These are phyloP conservation scores for Anabacerthia variegaticeps DNA, from an alignment of 2,797 vertebrate genomes.

Conservation along the genomic window DNA sequence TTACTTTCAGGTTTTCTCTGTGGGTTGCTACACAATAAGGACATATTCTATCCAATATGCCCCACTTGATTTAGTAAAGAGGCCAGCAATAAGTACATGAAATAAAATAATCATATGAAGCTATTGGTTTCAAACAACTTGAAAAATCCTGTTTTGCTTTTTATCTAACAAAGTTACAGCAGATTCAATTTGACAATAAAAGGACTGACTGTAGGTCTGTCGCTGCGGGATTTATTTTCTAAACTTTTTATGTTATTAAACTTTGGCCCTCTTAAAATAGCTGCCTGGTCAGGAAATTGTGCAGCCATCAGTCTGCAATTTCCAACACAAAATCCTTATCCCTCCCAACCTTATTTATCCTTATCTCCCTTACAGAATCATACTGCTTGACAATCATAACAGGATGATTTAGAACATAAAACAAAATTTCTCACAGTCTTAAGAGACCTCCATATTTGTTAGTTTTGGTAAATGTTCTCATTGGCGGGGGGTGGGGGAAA, in stretches of 20 bases:
- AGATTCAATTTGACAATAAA: background rate
- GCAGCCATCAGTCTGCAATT: background rate
- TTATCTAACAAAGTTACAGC: background rate
- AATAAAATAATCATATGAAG: background rate
- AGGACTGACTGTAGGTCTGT: background rate
- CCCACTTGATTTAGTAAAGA: background rate
- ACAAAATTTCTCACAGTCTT: background rate
- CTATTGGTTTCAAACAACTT: background rate
- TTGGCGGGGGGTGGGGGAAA: fast-evolving
- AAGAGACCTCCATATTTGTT: background rate
- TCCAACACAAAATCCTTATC: background rate
- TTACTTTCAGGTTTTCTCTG: background rate
- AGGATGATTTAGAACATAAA: slow-evolving; percentile 4
- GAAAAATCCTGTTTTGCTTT: background rate
- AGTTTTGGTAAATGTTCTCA: background rate
- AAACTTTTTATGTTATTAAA: background rate
- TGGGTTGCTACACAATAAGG: background rate
- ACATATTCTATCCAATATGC: background rate
- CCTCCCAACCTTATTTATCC: background rate
- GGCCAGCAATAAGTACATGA: background rate
- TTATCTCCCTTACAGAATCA: slow-evolving; percentile 5
- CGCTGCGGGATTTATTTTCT: background rate
- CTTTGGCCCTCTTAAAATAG: background rate
- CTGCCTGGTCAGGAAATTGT: background rate
- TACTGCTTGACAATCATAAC: background rate